Base-by-base conservation (phyloP, 2,888 invertebrate species). In the Nineta flava region DNA sequence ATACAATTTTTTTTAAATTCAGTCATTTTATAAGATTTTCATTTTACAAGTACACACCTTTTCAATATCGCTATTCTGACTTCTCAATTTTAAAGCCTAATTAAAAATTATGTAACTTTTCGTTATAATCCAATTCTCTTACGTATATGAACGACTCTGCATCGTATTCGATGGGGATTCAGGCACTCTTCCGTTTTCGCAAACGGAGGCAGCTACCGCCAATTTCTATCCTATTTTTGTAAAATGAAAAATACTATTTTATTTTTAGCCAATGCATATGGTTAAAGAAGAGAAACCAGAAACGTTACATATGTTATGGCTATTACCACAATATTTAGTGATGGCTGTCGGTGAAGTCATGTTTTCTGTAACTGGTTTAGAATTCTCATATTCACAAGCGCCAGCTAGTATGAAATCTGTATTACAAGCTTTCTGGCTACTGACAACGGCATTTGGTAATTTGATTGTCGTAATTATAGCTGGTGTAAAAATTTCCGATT, bases 361-460 rank as follows among this genome's bases (percentile, higher is more conserved):
- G 82, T 93, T 95, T 65, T 91, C 94, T 0, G 85, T 97, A 21
- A 95, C 96, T 0, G 96, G 96, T 0, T 71, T 97, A 17, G 88
- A 93, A 63, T 97, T 97, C 68, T 88, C 95, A 0, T 97, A 93
- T 66, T 88, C 94, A 0, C 92, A 91, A 73, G 91, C 96, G 0
- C 94, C 96, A 0, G 64, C 74, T 5, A 83, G 81, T 54, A 95
- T 99, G 95, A 97, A 96, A 66, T 90, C 95, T 0, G 83, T 99
- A 0, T 66, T 97, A 46, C 87, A 87, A 65, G 92, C 96, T 0
- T 79, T 83, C 10, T 97, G 95, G 91, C 72, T 95, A 12, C 69
- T 97, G 48, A 93, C 95, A 0, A 88, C 88, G 0, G 92, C 95
- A 0, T 76, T 95, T 60, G 97, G 97, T 41, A 96, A 96, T 66